A percentile compares a stretch with the other conserved stretches of the same genome.
Evolutionary conservation across 2,888 invertebrate genomes (phyloP).

Genomic region (Labia minor): DNA sequence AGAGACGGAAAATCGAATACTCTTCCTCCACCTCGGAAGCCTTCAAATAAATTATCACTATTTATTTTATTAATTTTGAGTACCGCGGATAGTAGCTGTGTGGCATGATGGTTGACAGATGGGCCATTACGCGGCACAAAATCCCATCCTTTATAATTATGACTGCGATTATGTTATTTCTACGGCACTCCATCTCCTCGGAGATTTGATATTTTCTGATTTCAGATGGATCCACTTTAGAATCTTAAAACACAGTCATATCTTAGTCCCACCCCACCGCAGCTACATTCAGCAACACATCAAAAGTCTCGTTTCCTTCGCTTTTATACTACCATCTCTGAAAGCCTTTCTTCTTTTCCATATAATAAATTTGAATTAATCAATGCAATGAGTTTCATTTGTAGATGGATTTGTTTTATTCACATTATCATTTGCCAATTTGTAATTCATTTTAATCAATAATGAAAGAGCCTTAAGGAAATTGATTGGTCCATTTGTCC

Average conservation of each 20-base stretch:
- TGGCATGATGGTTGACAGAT: slow-evolving; percentile 8
- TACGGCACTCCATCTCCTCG: neutral
- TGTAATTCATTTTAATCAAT: no score
- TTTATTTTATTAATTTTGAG: slow-evolving; percentile 13
- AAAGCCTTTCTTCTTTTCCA: no score
- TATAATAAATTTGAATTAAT: no score
- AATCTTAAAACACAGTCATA: neutral
- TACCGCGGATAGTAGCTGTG: neutral
- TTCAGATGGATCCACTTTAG: slow-evolving; percentile 8
- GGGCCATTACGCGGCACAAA: neutral
- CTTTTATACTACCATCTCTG: no score
- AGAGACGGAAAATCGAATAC: slow-evolving; percentile 3
- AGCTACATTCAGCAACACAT: no score
- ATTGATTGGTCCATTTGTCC: no score
- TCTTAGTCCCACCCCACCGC: neutral
- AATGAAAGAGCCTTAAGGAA: no score
- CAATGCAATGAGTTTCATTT: no score
- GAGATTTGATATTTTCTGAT: slow-evolving; percentile 3
- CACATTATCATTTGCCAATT: no score
- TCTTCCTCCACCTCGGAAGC: neutral
- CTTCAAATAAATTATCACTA: slow-evolving; percentile 13
- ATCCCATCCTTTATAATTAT: slow-evolving; percentile 13
- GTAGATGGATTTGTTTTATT: no score
- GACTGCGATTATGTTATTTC: slow-evolving; percentile 13
- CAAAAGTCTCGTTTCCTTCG: no score